Evolutionary conservation across 1,140 invertebrate genomes (phyloP).

Genomic region (Trichonephila inaurata): DNA sequence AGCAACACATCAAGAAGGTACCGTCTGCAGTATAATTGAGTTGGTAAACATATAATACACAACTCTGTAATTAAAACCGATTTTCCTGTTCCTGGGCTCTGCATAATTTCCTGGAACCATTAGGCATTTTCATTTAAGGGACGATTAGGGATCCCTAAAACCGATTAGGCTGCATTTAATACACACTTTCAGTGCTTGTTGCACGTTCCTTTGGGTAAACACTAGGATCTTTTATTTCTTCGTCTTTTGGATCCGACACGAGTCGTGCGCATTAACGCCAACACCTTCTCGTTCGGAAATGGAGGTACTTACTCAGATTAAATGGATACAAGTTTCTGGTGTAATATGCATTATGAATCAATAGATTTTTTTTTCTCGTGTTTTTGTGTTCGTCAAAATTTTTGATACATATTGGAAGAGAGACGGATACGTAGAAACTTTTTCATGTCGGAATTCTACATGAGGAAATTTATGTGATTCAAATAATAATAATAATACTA

Average conservation of each 20-base stretch:
- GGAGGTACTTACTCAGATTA: not conserved
- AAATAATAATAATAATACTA: too few relatives aligned
- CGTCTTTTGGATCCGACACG: not conserved
- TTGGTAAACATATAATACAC: not conserved
- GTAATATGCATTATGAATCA: not conserved
- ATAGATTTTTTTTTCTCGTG: not conserved
- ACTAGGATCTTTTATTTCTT: not conserved
- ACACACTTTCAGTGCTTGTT: not conserved
- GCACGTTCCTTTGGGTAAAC: not conserved
- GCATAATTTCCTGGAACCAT: not conserved
- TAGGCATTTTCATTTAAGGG: constrained; percentile 27
- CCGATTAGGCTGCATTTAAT: not conserved
- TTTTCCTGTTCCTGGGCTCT: not conserved
- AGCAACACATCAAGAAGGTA: not conserved
- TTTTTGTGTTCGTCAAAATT: not conserved
- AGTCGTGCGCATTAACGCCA: not conserved
- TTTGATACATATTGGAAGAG: not conserved
- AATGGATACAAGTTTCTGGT: not conserved
- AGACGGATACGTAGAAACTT: too few relatives aligned
- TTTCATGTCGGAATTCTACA: too few relatives aligned
- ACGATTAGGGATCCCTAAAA: constrained; percentile 15
- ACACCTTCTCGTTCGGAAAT: not conserved
- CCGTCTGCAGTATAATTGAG: not conserved
- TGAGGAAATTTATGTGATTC: too few relatives aligned
- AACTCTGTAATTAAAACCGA: constrained; percentile 12